phyloP scores from a whole-genome alignment of 2,888 invertebrate genomes.

The Agrotis ipsilon region DNA sequence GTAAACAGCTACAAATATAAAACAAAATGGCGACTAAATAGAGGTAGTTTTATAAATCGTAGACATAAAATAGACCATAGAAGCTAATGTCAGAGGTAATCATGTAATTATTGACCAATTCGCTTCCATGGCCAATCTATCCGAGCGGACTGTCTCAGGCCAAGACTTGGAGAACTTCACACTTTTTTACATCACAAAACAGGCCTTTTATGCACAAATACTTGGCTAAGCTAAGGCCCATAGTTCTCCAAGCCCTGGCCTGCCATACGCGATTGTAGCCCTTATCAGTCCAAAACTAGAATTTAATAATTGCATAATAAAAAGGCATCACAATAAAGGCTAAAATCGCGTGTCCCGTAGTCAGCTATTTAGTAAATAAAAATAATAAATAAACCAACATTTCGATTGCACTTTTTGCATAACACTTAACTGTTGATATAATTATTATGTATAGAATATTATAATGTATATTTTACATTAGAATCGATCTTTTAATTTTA shows the following conservation, averaged over 20 bases:
- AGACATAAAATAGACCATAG: slow-evolving; percentile 69
- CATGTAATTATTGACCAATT: slow-evolving; percentile 77
- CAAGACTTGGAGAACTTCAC: slow-evolving; percentile 25
- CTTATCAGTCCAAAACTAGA: slow-evolving; percentile 49
- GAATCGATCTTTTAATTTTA: slow-evolving; percentile 68
- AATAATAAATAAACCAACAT: slow-evolving; percentile 64
- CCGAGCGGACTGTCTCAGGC: slow-evolving; percentile 51
- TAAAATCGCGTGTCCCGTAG: slow-evolving; percentile 61
- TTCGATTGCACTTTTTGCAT: slow-evolving; percentile 88
- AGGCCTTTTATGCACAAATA: slow-evolving; percentile 43
- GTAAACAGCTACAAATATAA: slow-evolving; percentile 70
- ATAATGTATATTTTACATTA: slow-evolving; percentile 83
- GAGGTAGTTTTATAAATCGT: slow-evolving; percentile 75
- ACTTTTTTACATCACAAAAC: slow-evolving; percentile 13
- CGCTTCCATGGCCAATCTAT: slow-evolving; percentile 74
- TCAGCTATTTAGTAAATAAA: slow-evolving; percentile 70
- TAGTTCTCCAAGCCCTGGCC: slow-evolving; percentile 31
- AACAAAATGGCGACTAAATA: slow-evolving; percentile 71
- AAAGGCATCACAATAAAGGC: slow-evolving; percentile 46
- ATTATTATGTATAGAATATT: slow-evolving; percentile 83
- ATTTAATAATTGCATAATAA: slow-evolving; percentile 53
- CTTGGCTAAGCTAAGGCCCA: slow-evolving; percentile 13
- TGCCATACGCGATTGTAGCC: slow-evolving; percentile 63
- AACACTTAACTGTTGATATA: slow-evolving; percentile 88
- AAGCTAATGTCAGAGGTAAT: slow-evolving; percentile 61